Percentiles rank a stretch among this genome's conserved stretches.
Evolutionary conservation across 2,797 vertebrate genomes (phyloP).

Genomic region (Pristis pectinata): DNA sequence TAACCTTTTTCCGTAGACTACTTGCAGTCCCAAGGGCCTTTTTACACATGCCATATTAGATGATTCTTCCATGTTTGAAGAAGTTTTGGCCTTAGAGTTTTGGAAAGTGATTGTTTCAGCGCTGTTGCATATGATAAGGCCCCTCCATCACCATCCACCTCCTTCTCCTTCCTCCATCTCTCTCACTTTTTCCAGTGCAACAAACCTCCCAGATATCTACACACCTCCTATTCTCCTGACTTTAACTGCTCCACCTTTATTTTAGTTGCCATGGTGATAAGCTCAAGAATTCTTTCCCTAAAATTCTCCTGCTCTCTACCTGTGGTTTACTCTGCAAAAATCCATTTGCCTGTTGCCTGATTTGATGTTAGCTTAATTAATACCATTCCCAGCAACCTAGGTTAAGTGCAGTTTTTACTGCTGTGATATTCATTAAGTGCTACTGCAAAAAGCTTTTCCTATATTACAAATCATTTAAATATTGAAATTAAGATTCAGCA

Average conservation of each 20-base stretch:
- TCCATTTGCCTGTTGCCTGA: background rate
- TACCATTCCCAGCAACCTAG: background rate
- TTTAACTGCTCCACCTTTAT: too few relatives aligned
- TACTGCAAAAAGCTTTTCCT: background rate
- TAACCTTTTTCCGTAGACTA: background rate
- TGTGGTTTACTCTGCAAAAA: background rate
- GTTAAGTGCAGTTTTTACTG: background rate
- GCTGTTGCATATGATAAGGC: background rate
- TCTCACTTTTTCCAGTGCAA: too few relatives aligned
- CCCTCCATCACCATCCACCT: too few relatives aligned
- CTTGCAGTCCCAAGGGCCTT: background rate
- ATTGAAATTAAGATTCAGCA: background rate
- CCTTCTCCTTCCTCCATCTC: too few relatives aligned
- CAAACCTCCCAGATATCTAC: too few relatives aligned
- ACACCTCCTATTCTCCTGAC: too few relatives aligned
- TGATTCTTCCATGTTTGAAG: background rate
- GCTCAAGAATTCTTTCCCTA: too few relatives aligned
- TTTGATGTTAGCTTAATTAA: background rate
- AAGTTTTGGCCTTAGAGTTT: background rate
- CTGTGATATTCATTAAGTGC: background rate
- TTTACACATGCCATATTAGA: background rate
- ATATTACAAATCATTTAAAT: background rate
- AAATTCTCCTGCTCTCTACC: too few relatives aligned
- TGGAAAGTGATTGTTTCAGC: background rate
- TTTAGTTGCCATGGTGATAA: too few relatives aligned